A percentile compares a stretch with the other conserved stretches of the same genome.
Evolutionary conservation across 2,888 invertebrate species (phyloP).

Genomic region (Nebria salina): DNA sequence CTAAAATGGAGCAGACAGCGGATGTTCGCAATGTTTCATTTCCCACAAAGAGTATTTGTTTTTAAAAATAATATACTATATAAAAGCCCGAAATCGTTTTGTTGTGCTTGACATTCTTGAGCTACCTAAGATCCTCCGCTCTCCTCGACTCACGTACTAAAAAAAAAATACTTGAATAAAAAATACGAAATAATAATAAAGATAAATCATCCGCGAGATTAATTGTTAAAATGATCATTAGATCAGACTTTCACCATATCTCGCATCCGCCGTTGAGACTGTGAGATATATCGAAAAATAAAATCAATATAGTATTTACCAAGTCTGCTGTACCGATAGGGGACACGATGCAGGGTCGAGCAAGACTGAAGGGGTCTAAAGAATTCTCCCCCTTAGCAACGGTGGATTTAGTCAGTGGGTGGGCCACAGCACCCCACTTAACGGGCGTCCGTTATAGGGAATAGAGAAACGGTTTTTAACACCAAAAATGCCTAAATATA

Average conservation of each 20-base stretch:
- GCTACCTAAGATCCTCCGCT: neutral
- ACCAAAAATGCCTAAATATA: neutral
- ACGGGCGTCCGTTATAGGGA: slow-evolving; percentile 5
- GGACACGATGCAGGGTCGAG: neutral
- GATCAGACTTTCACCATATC: neutral
- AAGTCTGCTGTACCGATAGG: neutral
- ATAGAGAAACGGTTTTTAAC: neutral
- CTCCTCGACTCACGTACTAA: too few species aligned
- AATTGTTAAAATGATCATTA: neutral
- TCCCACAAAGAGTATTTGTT: neutral
- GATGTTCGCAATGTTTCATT: neutral
- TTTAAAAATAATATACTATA: neutral
- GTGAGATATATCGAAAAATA: neutral
- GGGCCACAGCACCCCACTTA: neutral
- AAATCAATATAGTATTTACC: slow-evolving; percentile 13
- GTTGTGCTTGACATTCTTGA: neutral
- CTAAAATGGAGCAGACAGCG: neutral
- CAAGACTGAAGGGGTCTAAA: neutral
- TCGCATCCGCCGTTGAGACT: neutral
- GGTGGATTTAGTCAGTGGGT: slow-evolving; percentile 14
- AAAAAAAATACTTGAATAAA: too few species aligned
- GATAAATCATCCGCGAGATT: neutral
- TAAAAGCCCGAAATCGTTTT: neutral
- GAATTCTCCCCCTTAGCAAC: slow-evolving; percentile 23
- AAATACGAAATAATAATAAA: neutral